A percentile compares a stretch with the other conserved stretches of the same genome.
phyloP scores from a whole-genome alignment of 53 echinoderm and acorn worm genomes.

The Hippasteria phrygiana region DNA sequence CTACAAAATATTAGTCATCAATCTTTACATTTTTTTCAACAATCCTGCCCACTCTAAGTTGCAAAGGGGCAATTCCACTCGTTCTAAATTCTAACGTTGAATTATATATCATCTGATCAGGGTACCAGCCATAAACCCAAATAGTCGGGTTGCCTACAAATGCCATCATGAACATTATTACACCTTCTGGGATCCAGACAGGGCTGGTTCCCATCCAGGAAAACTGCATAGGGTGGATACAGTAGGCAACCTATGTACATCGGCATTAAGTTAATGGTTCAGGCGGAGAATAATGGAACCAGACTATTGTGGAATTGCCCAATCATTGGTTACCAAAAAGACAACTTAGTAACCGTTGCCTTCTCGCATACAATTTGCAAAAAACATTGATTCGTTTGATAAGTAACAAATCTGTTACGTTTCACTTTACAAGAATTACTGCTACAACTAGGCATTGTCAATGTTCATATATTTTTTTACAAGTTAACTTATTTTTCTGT shows the following conservation, averaged over 20 bases:
- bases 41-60: slow-evolving; percentile 11
- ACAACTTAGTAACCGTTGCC: slow-evolving; percentile 2
- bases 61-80: neutral
- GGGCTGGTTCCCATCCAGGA: too few species aligned
- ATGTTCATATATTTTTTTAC: slow-evolving; percentile 7
- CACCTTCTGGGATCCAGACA: too few species aligned
- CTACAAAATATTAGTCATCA: slow-evolving; percentile 25
- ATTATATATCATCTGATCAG: too few species aligned
- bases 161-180: too few species aligned
- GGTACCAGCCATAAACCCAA: neutral
- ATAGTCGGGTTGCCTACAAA: too few species aligned
- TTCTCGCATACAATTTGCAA: slow-evolving; percentile 34
- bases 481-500: slow-evolving; percentile 1
- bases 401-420: slow-evolving; percentile 23
- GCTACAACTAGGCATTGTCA: slow-evolving; percentile 27
- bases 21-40: slow-evolving; percentile 17
- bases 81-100: too few species aligned
- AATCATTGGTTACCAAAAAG: neutral
- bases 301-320: neutral
- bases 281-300: too few species aligned
- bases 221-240: too few species aligned
- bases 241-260: too few species aligned
- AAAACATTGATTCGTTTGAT: slow-evolving; percentile 24
- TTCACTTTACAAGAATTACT: slow-evolving; percentile 24
- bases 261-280: too few species aligned